phyloP scores from a whole-genome alignment of 2,888 invertebrate genomes.

The Neoscelio sp. region DNA sequence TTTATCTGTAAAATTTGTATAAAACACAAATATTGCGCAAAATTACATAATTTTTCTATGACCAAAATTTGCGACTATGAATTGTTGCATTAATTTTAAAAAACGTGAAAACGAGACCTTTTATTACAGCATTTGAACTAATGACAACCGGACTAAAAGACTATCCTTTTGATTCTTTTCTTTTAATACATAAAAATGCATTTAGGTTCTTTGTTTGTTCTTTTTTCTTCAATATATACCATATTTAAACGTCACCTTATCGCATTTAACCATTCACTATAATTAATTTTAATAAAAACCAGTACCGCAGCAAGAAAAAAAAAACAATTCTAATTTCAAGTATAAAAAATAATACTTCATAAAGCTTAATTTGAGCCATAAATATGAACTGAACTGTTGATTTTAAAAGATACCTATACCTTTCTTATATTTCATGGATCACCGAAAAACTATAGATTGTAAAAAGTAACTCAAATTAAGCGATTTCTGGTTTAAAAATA shows the following conservation, averaged over 20 bases:
- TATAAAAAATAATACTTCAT: constrained; percentile 29
- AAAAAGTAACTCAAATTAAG: not conserved
- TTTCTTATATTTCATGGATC: constrained; percentile 7
- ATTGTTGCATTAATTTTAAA: too few relatives aligned
- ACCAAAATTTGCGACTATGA: too few relatives aligned
- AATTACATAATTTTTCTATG: too few relatives aligned
- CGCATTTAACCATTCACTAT: not conserved
- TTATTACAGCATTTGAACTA: too few relatives aligned
- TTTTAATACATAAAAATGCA: constrained; percentile 30
- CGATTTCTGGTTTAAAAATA: not conserved
- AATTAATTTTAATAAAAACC: too few relatives aligned
- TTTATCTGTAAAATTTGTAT: too few relatives aligned
- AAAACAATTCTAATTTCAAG: constrained; percentile 24
- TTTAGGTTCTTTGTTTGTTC: not conserved
- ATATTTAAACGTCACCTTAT: not conserved
- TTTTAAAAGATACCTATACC: too few relatives aligned
- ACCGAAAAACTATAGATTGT: not conserved
- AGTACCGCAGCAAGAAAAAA: constrained; percentile 34
- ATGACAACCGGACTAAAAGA: constrained; percentile 35
- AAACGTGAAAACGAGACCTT: too few relatives aligned
- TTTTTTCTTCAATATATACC: not conserved
- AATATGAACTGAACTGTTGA: too few relatives aligned
- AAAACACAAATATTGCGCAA: too few relatives aligned
- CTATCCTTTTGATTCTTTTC: constrained; percentile 6
- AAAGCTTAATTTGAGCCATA: constrained; percentile 6